Base-by-base conservation (phyloP, 2,797 vertebrate species). In the Poecilia velifera region DNA sequence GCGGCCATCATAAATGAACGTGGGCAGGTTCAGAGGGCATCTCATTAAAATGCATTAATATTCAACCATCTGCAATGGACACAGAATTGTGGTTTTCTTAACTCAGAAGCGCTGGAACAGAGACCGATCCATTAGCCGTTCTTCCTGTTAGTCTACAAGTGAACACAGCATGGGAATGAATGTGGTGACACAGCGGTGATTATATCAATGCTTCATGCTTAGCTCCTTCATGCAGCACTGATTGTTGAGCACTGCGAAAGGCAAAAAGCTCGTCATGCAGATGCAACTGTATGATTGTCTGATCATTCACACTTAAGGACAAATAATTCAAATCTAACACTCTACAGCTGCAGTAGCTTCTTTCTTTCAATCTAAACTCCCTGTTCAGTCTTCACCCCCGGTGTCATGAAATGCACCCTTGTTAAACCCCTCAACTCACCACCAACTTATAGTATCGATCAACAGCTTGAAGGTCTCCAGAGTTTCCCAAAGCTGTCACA, bases 41-140 rank as follows among this genome's bases (percentile, higher is more conserved):
- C 85, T 94, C 86, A 91, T 95, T 94, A 93, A 89, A 89, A 93
- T 84, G 82, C 74, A 90, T 82, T 85, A 34, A 84, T 90, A 88
- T 88, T 72, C 71, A 84, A 82, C 74, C 76, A 74, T 81, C 78
- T 84, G 77, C 74, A 36, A n/a, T 73, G 74, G 77, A 78, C 66
- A 53, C 82, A 87, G 74, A 76, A 82, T 25, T 55, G 72, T 62
- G 59, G 77, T 82, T 87, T 86, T 82, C 84, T 79, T 84, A 82
- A 86, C 79, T 82, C 20, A 2, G 34, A 73, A 77, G 55, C 66
- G 9, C 62, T 28, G 34, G 43, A 87, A 82, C 31, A 66, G 47
- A 85, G 86, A 75, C 16, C 55, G 77, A 74, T 45, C 9, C 8
- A 57, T 79, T 84, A 76, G 77, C 57, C 76, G 12, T 28, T 57